Conservation (phyloP, 2,113 vertebrate genomes). For the Pelecanus crispus region DNA sequence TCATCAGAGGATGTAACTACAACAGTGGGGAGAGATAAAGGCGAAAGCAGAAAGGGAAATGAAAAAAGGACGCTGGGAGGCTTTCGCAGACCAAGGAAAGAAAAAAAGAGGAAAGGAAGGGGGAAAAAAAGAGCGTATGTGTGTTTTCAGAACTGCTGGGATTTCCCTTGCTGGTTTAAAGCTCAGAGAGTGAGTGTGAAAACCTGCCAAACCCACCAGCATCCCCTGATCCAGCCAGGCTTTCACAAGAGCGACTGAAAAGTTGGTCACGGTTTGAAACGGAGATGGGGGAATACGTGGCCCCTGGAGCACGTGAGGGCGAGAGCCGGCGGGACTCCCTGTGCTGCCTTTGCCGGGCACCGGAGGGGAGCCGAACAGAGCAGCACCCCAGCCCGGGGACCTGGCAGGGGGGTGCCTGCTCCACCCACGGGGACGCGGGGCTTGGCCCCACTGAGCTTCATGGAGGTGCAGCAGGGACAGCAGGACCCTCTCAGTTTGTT, state of each 20-base stretch:
- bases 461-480: neutral
- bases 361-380: neutral
- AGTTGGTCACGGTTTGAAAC: accelerated
- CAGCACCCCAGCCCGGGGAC: neutral
- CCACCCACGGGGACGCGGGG: accelerated
- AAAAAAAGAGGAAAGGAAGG: neutral
- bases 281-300: neutral
- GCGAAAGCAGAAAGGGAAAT: neutral
- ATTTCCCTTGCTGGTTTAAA: constrained; percentile 8
- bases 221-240: neutral
- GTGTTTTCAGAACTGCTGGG: neutral
- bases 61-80: neutral
- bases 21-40: constrained; percentile 17
- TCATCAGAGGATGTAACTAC: constrained; percentile 23
- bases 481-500: neutral
- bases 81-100: neutral
- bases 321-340: accelerated
- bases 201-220: constrained; percentile 6
- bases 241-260: neutral
- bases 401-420: neutral
- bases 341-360: accelerated
- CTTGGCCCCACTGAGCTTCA: neutral
- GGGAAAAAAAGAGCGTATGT: accelerated
- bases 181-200: neutral
- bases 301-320: accelerated